Base-by-base conservation (phyloP, 1,140 invertebrate species). In the Apis cerana region DNA sequence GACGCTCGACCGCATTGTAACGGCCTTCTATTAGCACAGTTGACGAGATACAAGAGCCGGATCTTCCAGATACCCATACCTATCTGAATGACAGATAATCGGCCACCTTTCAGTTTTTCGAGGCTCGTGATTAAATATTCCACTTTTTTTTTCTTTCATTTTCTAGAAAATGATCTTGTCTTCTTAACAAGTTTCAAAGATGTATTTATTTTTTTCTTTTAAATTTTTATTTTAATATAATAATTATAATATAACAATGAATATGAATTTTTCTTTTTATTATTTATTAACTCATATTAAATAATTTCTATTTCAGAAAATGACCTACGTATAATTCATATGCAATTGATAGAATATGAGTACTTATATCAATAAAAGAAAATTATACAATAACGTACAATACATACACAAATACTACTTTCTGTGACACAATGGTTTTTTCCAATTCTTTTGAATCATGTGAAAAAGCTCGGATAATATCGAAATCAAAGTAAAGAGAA, bases 21-120 rank as follows among this genome's bases (percentile, higher is more conserved):
- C 81, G 67, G 75, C 52, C 80, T 64, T 83, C 83, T 81, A 85
- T 85, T 82, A 85, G 74, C 80, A 56, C 62, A 85, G 71, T 74
- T 56, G 80, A 75, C 78, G 79, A 71, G 79, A 59, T 75, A 74
- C 64, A 23, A 78, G 33, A 68, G 10, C 65, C 50, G 75, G 75
- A 78, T 77, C 81, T 67, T 69, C 27, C 54, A 68, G 80, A 82
- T 75, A 76, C 48, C 48, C 17, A 48, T 68, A 69, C 68, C 74
- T 58, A 69, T 76, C 74, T 58, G 80, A 81, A 82, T 75, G 72
- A 82, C 80, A 82, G 74, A 82, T 82, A 82, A 82, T 76, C 79
- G 72, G 54, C 62, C 79, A 67, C 62, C 79, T 67, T 67, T 76
- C 64, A 15, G 62, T 82, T 59, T 50, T 21, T n/a, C 21, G 1